phyloP scores from a whole-genome alignment of 1,140 invertebrate species.

The Dolichoris vasculosae region DNA sequence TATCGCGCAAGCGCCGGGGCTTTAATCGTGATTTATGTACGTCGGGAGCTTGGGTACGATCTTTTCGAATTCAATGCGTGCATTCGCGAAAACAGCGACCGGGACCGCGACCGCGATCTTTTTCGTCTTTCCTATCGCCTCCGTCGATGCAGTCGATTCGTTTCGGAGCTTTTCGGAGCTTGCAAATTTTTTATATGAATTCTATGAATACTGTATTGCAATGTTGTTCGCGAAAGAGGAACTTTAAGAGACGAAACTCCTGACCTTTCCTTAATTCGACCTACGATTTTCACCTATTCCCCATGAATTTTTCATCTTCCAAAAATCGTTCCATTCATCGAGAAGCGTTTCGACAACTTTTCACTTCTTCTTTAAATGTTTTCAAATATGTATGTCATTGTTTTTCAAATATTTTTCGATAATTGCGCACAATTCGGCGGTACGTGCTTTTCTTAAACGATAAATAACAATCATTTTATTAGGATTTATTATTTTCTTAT shows the following conservation, averaged over 20 bases:
- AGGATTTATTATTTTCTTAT: too few relatives aligned
- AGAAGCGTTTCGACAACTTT: not conserved
- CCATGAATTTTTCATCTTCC: not conserved
- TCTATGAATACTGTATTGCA: not conserved
- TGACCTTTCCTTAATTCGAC: not conserved
- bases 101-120: not conserved
- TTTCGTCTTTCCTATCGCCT: not conserved
- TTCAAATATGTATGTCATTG: not conserved
- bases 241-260: not conserved
- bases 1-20: not conserved
- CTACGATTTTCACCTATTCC: not conserved
- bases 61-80: conserved; percentile 14
- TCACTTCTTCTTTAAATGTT: not conserved
- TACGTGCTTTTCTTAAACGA: not conserved
- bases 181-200: not conserved
- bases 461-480: too few relatives aligned
- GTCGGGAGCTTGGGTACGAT: not conserved
- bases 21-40: conserved; percentile 48
- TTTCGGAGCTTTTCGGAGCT: not conserved
- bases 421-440: not conserved
- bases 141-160: not conserved
- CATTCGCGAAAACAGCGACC: not conserved
- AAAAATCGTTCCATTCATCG: not conserved
- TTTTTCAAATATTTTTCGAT: not conserved
- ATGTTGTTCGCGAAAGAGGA: too few relatives aligned